Evolutionary conservation across 2,888 invertebrate species (phyloP).

Genomic region (Drosophila monieri): DNA sequence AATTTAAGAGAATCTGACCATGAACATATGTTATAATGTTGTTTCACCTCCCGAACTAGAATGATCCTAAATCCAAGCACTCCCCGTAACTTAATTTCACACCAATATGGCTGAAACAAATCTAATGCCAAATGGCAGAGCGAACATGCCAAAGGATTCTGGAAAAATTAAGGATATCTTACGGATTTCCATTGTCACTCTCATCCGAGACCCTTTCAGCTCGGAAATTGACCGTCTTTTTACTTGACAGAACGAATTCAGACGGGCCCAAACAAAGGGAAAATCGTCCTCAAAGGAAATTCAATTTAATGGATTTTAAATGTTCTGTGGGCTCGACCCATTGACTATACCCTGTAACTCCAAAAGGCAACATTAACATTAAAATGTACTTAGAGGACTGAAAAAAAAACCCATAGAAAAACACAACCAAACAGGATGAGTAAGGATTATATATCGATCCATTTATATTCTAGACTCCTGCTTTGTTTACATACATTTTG

Average conservation of each 20-base stretch:
- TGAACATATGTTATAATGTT: neutral
- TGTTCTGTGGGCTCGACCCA: constrained; percentile 14
- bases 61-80: neutral
- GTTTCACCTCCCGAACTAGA: no score
- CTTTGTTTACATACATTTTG: constrained; percentile 10
- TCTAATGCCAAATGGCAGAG: constrained; percentile 11
- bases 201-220: constrained; percentile 24
- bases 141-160: constrained; percentile 21
- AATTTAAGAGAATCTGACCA: neutral
- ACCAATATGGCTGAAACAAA: constrained; percentile 2
- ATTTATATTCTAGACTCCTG: neutral
- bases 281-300: constrained; percentile 41
- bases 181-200: constrained; percentile 47
- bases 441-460: constrained; percentile 10
- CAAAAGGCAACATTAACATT: neutral
- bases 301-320: constrained; percentile 36
- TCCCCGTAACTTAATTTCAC: neutral
- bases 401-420: neutral
- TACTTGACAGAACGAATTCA: constrained; percentile 15
- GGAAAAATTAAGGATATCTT: constrained; percentile 40
- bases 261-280: constrained; percentile 30
- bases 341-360: neutral
- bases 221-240: constrained; percentile 38
- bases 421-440: constrained; percentile 1
- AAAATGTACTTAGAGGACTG: constrained; percentile 1